Percentiles rank a stretch among this genome's conserved stretches.
phyloP scores from a whole-genome alignment of 1,140 invertebrate species.

The Pogonomyrmex barbatus region DNA sequence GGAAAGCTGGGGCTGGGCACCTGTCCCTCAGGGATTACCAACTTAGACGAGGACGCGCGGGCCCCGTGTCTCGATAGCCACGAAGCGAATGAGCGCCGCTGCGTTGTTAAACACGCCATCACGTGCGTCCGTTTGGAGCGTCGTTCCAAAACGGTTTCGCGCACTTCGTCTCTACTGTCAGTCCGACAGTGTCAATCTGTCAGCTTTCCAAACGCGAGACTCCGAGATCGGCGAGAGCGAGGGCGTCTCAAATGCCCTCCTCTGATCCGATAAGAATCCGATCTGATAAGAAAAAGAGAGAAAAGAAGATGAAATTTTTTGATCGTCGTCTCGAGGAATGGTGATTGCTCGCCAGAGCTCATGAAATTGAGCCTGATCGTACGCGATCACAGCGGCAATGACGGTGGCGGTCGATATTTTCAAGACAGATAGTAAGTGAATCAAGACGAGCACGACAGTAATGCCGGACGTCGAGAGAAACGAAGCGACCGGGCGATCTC shows the following conservation, averaged over 20 bases:
- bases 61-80: background rate
- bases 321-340: background rate
- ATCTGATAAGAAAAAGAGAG: background rate
- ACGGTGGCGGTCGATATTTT: slow-evolving; percentile 77
- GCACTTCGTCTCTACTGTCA: background rate
- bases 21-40: slow-evolving; percentile 83
- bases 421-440: slow-evolving; percentile 73
- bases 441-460: slow-evolving; percentile 67
- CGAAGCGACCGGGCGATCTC: slow-evolving; percentile 55
- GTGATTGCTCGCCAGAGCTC: background rate
- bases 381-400: background rate
- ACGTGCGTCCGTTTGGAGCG: slow-evolving; percentile 73
- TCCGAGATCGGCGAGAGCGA: background rate
- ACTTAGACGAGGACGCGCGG: slow-evolving; percentile 14
- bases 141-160: background rate
- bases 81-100: slow-evolving; percentile 74
- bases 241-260: background rate
- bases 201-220: background rate
- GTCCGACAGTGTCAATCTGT: background rate
- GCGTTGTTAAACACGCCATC: slow-evolving; percentile 66
- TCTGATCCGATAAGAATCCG: background rate
- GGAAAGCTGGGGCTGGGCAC: slow-evolving; percentile 85
- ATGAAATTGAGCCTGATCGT: background rate
- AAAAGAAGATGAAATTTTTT: background rate
- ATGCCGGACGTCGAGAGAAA: slow-evolving; percentile 77